Percentiles rank a stretch among this genome's conserved stretches.
Evolutionary conservation across 2,797 vertebrate species (phyloP).

Genomic region (Chlorospingus flavigularis): DNA sequence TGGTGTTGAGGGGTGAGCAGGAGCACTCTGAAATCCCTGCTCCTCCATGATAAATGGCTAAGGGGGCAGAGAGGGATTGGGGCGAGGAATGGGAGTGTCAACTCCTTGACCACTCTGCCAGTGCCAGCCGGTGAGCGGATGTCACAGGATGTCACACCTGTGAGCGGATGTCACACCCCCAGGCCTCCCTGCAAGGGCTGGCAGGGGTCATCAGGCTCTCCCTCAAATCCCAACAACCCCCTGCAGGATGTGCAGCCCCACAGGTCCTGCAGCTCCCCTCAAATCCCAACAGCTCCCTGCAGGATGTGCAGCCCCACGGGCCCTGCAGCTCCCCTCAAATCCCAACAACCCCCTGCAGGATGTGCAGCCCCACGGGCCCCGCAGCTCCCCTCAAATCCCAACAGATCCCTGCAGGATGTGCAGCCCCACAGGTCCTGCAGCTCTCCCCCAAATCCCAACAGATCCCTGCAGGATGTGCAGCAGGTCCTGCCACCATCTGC

Average conservation of each 20-base stretch:
- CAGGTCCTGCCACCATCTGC: not conserved
- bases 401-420: too few species aligned
- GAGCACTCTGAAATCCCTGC: not conserved
- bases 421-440: too few species aligned
- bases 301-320: not conserved
- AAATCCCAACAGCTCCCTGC: not conserved
- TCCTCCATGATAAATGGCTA: not conserved
- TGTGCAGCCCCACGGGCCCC: too few species aligned
- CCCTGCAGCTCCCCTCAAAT: too few species aligned
- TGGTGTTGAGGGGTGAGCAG: not conserved
- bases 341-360: too few species aligned
- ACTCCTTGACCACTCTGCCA: not conserved
- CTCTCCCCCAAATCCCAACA: not conserved
- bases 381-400: too few species aligned
- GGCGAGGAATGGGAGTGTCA: not conserved
- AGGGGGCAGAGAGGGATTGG: not conserved
- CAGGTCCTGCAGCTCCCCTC: not conserved
- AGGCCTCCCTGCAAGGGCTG: not conserved
- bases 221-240: not conserved
- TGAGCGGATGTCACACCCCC: rapidly evolving
- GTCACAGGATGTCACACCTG: not conserved
- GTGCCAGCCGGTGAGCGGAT: rapidly evolving
- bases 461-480: not conserved
- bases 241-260: not conserved
- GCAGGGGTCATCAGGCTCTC: not conserved